Evolutionary conservation across 2,888 invertebrate species (phyloP), one percentile per base, ranked within the genome.

Genomic region (Rutpela maculata): DNA sequence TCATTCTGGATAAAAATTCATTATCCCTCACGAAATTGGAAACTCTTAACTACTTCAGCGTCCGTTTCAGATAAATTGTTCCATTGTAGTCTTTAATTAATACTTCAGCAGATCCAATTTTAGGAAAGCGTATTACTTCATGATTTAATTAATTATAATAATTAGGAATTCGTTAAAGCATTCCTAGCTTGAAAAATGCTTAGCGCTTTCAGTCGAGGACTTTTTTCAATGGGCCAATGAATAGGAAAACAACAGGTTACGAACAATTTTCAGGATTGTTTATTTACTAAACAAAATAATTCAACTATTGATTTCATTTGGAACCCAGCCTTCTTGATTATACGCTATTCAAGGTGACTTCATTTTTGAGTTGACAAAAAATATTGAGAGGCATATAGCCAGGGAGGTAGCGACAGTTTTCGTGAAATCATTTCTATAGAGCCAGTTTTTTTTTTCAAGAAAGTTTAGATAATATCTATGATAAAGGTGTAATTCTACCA

Each of bases 1-100:
- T 85, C 86, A 86, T 87, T 87, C 84, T 80, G 81, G 83, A 82
- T 82, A 87, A 88, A 88, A 88, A 87, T 87, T 87, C 86, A 87
- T 88, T 87, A 87, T 86, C 85, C 86, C 84, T 82, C 82, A 78
- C 86, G 85, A 86, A 87, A 87, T 87, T 88, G 87, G 87, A 87
- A 86, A 86, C 87, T 87, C 85, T 85, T 84, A 85, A 84, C 87
- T 86, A 86, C 86, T 85, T 84, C 83, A 81, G 57, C 80, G 74
- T 75, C 75, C 75, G 77, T 74, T 80, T 80, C 78, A 74, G 77
- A 85, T 86, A 85, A 85, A 86, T 85, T 84, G 82, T 81, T 80
- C 84, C 85, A 86, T 86, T 86, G 85, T 86, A 85, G 85, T 85
- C 85, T 86, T 85, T 86, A 85, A 86, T 86, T 85, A 86, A 86